Percentiles rank a stretch among this genome's conserved stretches.
These are phyloP conservation scores for Ophiothrix spiculata DNA, from an alignment of 35 echinoderm and acorn worm genomes.

Conservation along the genomic window DNA sequence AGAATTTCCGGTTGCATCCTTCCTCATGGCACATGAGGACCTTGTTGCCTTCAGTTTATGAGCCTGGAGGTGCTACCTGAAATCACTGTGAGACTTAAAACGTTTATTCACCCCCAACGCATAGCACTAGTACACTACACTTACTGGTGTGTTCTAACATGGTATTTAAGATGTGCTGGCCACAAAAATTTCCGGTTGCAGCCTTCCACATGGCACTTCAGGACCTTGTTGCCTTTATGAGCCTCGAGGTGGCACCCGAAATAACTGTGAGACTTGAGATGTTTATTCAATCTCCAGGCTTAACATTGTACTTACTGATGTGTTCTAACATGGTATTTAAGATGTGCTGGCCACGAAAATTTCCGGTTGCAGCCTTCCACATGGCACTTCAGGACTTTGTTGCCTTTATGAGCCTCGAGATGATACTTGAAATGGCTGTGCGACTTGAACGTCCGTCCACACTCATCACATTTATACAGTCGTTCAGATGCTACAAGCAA, in stretches of 20 bases:
- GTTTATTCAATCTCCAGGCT: neutral
- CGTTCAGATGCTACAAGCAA: constrained; percentile 31
- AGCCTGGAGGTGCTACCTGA: constrained; percentile 81
- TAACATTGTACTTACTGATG: constrained; percentile 81
- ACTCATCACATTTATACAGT: constrained; percentile 81
- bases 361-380: constrained; percentile 78
- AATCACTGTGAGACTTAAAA: constrained; percentile 90
- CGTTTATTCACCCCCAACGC: neutral
- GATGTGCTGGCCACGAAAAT: constrained; percentile 95
- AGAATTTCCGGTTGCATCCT: constrained; percentile 83
- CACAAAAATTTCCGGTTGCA: constrained; percentile 90
- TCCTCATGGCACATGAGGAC: constrained; percentile 78
- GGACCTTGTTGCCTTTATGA: constrained; percentile 87
- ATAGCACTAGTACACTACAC: constrained; percentile 7
- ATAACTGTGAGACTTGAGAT: constrained; percentile 81
- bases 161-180: constrained; percentile 97
- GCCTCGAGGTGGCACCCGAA: constrained; percentile 85
- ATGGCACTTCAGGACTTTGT: constrained; percentile 86
- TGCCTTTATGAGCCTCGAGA: constrained; percentile 86
- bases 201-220: constrained; percentile 80
- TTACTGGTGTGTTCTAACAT: constrained; percentile 93
- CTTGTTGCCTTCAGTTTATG: constrained; percentile 77
- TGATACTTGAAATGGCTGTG: constrained; percentile 88
- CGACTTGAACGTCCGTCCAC: constrained; percentile 86
- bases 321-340: constrained; percentile 93